Percentiles rank a stretch among this genome's conserved stretches.
Evolutionary conservation across 2,888 invertebrate genomes (phyloP).

Genomic region (Drosophila ezoana): DNA sequence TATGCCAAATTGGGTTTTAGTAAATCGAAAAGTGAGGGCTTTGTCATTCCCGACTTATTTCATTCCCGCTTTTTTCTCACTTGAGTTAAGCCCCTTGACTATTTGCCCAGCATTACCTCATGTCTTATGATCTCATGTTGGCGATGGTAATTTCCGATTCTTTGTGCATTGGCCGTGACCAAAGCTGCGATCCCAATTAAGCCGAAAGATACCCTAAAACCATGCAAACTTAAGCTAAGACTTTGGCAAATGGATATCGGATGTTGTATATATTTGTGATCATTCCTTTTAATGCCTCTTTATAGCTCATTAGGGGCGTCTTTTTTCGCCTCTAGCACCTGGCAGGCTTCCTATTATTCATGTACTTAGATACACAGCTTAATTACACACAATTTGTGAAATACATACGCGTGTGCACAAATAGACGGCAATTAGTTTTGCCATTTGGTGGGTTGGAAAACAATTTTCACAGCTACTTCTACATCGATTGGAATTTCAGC

Average conservation of each 20-base stretch:
- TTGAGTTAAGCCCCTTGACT: neutral
- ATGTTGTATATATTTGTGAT: constrained; percentile 21
- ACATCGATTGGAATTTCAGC: constrained; percentile 27
- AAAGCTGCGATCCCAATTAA: constrained; percentile 6
- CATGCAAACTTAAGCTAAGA: neutral
- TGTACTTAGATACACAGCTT: constrained; percentile 6
- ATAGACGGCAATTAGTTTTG: constrained; percentile 17
- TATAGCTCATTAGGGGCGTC: neutral
- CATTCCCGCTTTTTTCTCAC: neutral
- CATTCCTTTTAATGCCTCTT: neutral
- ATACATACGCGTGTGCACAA: constrained; percentile 8
- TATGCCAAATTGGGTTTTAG: neutral
- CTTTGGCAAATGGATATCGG: constrained; percentile 6
- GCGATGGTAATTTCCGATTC: constrained; percentile 36
- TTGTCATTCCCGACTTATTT: neutral
- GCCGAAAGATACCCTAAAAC: neutral
- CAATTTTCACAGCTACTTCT: neutral
- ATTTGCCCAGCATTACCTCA: constrained; percentile 15
- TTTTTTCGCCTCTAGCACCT: neutral
- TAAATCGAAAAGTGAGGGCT: neutral
- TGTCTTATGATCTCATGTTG: constrained; percentile 63
- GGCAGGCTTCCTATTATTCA: constrained; percentile 12
- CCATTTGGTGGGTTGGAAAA: neutral
- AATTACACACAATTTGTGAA: constrained; percentile 29
- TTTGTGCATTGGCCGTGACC: constrained; percentile 55